phyloP scores from a whole-genome alignment of 2,113 vertebrate species.

The Carettochelys insculpta region DNA sequence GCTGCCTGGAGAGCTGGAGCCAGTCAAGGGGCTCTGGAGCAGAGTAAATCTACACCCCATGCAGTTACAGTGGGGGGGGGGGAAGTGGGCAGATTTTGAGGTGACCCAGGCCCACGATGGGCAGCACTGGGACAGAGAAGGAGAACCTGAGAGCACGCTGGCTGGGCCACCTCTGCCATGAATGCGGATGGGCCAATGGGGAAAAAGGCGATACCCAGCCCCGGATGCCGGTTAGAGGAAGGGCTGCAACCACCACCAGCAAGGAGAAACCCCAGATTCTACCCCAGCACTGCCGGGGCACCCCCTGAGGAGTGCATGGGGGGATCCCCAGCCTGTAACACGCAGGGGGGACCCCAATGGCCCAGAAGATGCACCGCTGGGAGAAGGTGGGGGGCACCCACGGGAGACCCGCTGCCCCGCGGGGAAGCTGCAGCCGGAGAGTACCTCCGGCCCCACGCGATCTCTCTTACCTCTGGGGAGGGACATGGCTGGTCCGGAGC shows the following conservation, averaged over 20 bases:
- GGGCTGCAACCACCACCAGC: not conserved
- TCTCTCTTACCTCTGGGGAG: constrained; percentile 21
- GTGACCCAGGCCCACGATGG: not conserved
- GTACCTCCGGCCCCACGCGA: not conserved
- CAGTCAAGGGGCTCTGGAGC: not conserved
- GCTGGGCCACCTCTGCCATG: not conserved
- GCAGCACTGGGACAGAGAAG: not conserved
- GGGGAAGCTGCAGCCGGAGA: not conserved
- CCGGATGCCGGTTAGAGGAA: not conserved
- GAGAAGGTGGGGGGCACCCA: not conserved
- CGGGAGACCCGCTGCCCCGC: not conserved
- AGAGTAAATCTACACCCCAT: not conserved
- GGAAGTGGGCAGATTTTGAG: not conserved
- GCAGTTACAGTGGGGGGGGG: not conserved
- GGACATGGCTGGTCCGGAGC: constrained; percentile 19
- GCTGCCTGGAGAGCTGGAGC: not conserved
- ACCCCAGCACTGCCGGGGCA: not conserved
- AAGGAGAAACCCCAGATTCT: not conserved
- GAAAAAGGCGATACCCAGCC: not conserved
- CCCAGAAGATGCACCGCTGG: no score
- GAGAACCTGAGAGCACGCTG: not conserved
- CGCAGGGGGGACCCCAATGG: not conserved
- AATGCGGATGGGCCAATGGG: not conserved
- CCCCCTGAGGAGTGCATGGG: no score
- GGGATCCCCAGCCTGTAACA: no score